Evolutionary conservation across 2,797 vertebrate species (phyloP).

Genomic region (Fundulus diaphanus): DNA sequence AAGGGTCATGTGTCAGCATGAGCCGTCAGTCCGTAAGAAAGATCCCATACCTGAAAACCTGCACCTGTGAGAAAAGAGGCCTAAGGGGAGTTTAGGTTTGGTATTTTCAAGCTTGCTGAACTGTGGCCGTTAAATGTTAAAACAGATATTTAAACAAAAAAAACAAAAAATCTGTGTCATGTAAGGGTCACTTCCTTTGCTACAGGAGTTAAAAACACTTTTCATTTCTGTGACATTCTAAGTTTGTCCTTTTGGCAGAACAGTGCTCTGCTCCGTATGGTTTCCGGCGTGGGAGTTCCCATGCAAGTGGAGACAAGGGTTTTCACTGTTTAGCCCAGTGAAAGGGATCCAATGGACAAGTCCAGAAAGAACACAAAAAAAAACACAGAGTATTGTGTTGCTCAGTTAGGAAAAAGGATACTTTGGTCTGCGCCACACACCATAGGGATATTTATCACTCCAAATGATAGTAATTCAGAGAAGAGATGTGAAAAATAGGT

Average conservation of each 20-base stretch:
- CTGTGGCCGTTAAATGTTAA: neutral
- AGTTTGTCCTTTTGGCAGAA: slow-evolving; percentile 16
- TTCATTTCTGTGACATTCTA: slow-evolving; percentile 22
- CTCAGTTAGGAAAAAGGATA: slow-evolving; percentile 48
- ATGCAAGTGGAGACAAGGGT: slow-evolving; percentile 78
- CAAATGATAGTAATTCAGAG: neutral
- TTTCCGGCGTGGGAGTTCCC: slow-evolving; percentile 66
- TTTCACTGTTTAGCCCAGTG: slow-evolving; percentile 70
- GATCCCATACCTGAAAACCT: slow-evolving; percentile 35
- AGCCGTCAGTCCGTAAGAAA: slow-evolving; percentile 24
- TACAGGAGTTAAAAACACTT: neutral
- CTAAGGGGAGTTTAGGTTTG: neutral
- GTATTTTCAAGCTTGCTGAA: neutral
- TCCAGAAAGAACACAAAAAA: slow-evolving; percentile 61
- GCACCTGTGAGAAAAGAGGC: slow-evolving; percentile 46
- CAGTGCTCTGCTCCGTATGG: slow-evolving; percentile 41
- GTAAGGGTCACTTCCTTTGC: neutral
- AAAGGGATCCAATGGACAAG: slow-evolving; percentile 60
- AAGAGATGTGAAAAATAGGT: neutral
- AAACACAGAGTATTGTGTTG: slow-evolving; percentile 62
- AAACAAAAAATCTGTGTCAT: neutral
- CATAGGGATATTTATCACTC: slow-evolving; percentile 18
- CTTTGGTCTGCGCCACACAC: slow-evolving; percentile 19
- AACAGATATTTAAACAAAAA: neutral
- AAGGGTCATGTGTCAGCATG: slow-evolving; percentile 39